Evolutionary conservation across 2,113 vertebrate species (phyloP), one percentile per base, ranked within the genome.

Genomic region (Salvator merianae): DNA sequence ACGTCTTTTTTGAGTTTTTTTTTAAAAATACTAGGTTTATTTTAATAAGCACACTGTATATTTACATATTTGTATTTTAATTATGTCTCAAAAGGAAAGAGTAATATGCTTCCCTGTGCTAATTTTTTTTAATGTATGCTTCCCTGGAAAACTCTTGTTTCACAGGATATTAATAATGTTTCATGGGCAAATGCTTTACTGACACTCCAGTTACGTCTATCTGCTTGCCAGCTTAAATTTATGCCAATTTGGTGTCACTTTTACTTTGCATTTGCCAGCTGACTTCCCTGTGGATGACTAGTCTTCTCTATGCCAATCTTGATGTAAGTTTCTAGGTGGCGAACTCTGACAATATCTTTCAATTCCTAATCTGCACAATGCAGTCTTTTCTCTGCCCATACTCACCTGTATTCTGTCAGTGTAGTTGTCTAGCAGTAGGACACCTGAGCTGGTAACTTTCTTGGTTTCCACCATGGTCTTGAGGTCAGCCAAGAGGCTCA

Each of bases 401-500:
- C 71, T 24, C 82, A 98, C 98, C 97, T 99, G 98, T 94, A 98
- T 99, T 75, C 98, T 93, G 93, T 99, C 98, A 0, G 97, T 96
- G 91, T 99, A 98, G 93, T 98, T 98, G 93, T 99, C 98, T 5
- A 99, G 95, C 91, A 98, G 91, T 84, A 99, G 94, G 38, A 98
- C 98, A 79, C 98, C 98, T 3, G 98, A 99, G 85, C 98, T 98
- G 24, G 98, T 98, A 90, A 99, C 98, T 92, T 98, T 99, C 95
- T 99, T 99, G 32, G 98, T 98, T 94, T 98, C 98, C 86, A 99
- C 98, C 98, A 99, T 99, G 1, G 98, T 98, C 94, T 98, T 99
- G 53, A 99, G 96, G 92, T 98, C 98, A 18, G 98, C 98, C 93
- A 99, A 92, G 88, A 99, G 96, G 91, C 96, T 98, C 98, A 99